Conservation (phyloP, 2,888 invertebrate species). For the Xylocampa areola region DNA sequence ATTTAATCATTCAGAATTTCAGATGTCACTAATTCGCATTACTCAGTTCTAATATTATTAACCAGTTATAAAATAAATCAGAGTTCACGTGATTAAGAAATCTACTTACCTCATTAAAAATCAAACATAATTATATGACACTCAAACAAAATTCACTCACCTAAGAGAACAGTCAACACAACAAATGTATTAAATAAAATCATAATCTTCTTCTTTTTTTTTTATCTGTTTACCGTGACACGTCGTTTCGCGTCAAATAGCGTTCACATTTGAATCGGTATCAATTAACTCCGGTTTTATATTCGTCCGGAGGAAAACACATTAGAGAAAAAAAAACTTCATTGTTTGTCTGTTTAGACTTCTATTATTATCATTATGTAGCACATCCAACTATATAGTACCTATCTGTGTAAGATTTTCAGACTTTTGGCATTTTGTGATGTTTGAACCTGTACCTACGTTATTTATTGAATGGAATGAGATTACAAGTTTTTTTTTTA, state of each 20-base stretch:
- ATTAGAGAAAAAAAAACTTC: slow-evolving; percentile 7
- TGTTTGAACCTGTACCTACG: too few species aligned
- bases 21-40: too few species aligned
- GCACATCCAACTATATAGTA: too few species aligned
- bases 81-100: neutral
- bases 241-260: slow-evolving; percentile 37
- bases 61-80: neutral
- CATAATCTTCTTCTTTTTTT: too few species aligned
- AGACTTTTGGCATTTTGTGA: too few species aligned
- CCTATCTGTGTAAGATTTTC: too few species aligned
- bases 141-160: slow-evolving; percentile 37
- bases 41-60: too few species aligned
- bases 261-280: slow-evolving; percentile 35
- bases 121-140: neutral
- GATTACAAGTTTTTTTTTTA: too few species aligned
- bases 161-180: slow-evolving; percentile 26
- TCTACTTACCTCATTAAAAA: neutral
- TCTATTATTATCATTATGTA: neutral
- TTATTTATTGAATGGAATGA: too few species aligned
- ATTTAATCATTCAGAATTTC: too few species aligned
- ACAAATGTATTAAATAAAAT: slow-evolving; percentile 19
- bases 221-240: slow-evolving; percentile 19
- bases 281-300: slow-evolving; percentile 48
- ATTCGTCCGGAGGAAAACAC: slow-evolving; percentile 37
- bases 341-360: slow-evolving; percentile 18